phyloP scores from a whole-genome alignment of 2,888 invertebrate genomes.

The Morinoia aosen region DNA sequence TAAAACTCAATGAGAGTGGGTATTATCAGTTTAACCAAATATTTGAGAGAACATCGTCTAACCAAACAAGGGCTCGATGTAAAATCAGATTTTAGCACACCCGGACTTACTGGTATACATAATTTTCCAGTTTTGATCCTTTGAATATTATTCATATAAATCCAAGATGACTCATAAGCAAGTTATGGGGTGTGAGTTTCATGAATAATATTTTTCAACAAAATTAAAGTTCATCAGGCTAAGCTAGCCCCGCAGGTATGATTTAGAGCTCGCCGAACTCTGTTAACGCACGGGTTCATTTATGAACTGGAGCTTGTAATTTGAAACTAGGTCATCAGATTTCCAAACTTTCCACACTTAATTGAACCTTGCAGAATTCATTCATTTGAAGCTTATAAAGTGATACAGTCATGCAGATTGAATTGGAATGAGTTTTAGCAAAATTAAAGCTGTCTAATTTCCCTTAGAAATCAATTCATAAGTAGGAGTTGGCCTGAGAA shows the following conservation, averaged over 20 bases:
- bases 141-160: no score
- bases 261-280: not conserved
- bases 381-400: not conserved
- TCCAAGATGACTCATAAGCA: no score
- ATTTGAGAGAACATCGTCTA: no score
- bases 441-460: not conserved
- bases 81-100: no score
- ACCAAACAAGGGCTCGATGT: no score
- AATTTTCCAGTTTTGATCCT: no score
- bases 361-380: not conserved
- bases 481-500: not conserved
- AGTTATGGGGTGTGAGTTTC: not conserved
- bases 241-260: not conserved
- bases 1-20: no score
- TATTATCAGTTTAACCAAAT: no score
- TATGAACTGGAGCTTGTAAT: not conserved
- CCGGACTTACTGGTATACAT: no score
- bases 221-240: not conserved
- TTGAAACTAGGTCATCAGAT: not conserved
- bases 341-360: not conserved
- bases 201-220: not conserved
- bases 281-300: not conserved
- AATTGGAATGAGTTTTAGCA: not conserved
- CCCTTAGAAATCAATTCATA: not conserved
- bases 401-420: not conserved